These are phyloP conservation scores for Hoplodrina blanda DNA, from an alignment of 2,888 invertebrate genomes.

Conservation along the genomic window DNA sequence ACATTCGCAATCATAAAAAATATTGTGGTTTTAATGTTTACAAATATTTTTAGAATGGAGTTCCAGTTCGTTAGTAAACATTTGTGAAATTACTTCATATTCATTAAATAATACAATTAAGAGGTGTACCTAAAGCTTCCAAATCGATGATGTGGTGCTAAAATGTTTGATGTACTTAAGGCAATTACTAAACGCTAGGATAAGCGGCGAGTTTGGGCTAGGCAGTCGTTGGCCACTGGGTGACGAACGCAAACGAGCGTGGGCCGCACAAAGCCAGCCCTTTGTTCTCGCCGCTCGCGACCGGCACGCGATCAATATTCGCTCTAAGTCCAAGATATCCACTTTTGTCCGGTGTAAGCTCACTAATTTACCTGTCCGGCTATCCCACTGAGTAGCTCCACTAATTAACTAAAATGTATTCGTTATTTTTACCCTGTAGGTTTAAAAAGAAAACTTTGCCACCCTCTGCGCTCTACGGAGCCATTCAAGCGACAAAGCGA, in stretches of 20 bases:
- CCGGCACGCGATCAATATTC: constrained; percentile 77
- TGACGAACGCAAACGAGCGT: constrained; percentile 53
- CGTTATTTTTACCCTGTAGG: constrained; percentile 1
- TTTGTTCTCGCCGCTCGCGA: constrained; percentile 74
- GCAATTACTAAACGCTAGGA: constrained; percentile 25
- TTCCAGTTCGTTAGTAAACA: constrained; percentile 21
- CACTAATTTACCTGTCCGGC: constrained; percentile 51
- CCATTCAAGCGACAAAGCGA: constrained; percentile 16
- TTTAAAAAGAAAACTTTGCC: constrained; percentile 27
- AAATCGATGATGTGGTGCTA: constrained; percentile 13
- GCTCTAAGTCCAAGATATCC: constrained; percentile 65
- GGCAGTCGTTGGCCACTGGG: constrained; percentile 31
- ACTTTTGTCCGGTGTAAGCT: constrained; percentile 58
- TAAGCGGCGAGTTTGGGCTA: constrained; percentile 33
- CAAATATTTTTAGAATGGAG: constrained; percentile 36
- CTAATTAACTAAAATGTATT: constrained; percentile 34
- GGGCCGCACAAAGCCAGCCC: constrained; percentile 66
- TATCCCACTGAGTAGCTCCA: constrained; percentile 16
- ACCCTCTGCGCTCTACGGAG: neutral
- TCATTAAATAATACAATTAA: neutral
- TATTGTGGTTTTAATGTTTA: constrained; percentile 23
- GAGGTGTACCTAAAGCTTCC: neutral
- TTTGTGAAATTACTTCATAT: neutral
- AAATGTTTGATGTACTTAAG: constrained; percentile 7
- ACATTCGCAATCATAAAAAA: constrained; percentile 55